Percentiles rank a stretch among this genome's conserved stretches.
Evolutionary conservation across 2,113 vertebrate genomes (phyloP).

Genomic region (Tapirus terrestris): DNA sequence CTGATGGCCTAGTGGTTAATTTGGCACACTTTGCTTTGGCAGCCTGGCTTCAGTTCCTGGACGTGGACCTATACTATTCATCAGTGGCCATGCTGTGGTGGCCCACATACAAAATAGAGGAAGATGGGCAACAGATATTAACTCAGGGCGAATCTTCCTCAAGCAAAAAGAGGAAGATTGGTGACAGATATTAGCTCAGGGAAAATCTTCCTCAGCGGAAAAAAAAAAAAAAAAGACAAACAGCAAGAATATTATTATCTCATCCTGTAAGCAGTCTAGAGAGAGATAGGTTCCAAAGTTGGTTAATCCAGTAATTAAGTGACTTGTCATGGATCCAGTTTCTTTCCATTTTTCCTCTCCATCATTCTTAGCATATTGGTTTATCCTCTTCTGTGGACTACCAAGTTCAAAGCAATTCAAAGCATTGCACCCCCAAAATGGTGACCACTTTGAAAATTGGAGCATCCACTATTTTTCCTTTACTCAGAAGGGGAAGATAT

Average conservation of each 20-base stretch:
- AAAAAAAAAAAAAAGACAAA: neutral
- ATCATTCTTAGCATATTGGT: neutral
- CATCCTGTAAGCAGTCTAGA: neutral
- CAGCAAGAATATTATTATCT: neutral
- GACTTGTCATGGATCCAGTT: neutral
- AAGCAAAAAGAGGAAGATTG: too few relatives aligned
- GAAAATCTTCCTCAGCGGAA: neutral
- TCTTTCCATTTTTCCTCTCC: neutral
- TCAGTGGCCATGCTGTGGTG: too few relatives aligned
- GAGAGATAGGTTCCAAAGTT: neutral
- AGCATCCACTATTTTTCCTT: neutral
- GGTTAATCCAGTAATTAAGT: neutral
- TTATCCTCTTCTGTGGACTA: neutral
- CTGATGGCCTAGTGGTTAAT: too few relatives aligned
- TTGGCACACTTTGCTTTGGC: too few relatives aligned
- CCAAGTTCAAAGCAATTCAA: neutral
- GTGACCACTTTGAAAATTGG: neutral
- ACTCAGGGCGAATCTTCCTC: too few relatives aligned
- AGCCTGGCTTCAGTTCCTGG: too few relatives aligned
- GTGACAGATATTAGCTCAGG: too few relatives aligned
- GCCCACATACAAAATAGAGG: too few relatives aligned
- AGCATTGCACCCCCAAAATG: neutral
- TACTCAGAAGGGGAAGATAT: neutral
- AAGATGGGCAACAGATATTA: too few relatives aligned
- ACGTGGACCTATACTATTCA: too few relatives aligned